Percentiles rank a stretch among this genome's conserved stretches.
These are phyloP conservation scores for Tetragonula carbonaria DNA, from an alignment of 2,888 invertebrate species.

Conservation along the genomic window DNA sequence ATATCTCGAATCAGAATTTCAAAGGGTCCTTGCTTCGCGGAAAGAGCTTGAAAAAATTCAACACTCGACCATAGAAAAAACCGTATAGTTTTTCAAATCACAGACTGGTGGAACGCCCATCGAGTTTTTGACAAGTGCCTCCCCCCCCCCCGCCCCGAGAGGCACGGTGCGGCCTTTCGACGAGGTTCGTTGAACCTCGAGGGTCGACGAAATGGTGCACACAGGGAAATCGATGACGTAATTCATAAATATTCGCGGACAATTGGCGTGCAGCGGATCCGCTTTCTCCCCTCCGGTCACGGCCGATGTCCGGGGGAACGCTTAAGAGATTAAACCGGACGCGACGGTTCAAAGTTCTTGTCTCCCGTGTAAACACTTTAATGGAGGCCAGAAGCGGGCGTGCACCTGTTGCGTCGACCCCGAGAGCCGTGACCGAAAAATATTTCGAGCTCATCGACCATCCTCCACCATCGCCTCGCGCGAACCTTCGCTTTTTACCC, in stretches of 20 bases:
- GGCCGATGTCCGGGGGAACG: conserved; percentile 51
- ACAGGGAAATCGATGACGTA: conserved; percentile 33
- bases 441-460: conserved; percentile 64
- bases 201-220: conserved; percentile 16
- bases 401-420: conserved; percentile 70
- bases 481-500: conserved; percentile 13
- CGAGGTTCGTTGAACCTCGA: not conserved
- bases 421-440: conserved; percentile 62
- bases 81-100: no score
- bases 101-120: no score
- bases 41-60: no score
- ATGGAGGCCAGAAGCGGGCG: conserved; percentile 65
- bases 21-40: no score
- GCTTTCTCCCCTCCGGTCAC: conserved; percentile 20
- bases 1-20: no score
- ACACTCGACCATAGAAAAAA: no score
- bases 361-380: conserved; percentile 74
- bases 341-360: conserved; percentile 72
- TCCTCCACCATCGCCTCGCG: conserved; percentile 1
- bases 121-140: no score
- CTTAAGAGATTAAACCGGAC: conserved; percentile 72
- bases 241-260: conserved; percentile 66
- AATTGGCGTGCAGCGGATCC: conserved; percentile 46
- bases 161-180: not conserved
- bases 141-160: no score